These are phyloP conservation scores for Ophion slaviceki DNA, from an alignment of 2,888 invertebrate genomes.

Conservation along the genomic window DNA sequence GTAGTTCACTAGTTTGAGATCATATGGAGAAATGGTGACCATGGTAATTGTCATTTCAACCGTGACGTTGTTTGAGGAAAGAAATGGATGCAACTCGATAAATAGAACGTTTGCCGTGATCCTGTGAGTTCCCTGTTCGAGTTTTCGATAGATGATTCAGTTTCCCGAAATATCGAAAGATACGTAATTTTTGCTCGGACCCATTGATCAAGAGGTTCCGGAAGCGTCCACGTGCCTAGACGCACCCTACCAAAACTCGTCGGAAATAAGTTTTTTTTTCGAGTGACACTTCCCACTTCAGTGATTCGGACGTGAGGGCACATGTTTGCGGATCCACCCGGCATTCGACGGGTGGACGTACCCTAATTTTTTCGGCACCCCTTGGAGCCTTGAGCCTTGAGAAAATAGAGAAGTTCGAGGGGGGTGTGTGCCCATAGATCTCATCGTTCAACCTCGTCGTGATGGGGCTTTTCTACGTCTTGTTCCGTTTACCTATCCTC, in stretches of 20 bases:
- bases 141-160: not conserved
- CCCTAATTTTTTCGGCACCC: slow-evolving; percentile 55
- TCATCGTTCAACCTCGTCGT: slow-evolving; percentile 35
- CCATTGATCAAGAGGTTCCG: slow-evolving; percentile 39
- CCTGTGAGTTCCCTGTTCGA: not conserved
- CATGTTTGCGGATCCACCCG: slow-evolving; percentile 45
- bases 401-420: slow-evolving; percentile 64
- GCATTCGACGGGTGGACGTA: slow-evolving; percentile 35
- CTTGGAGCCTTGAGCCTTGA: slow-evolving; percentile 26
- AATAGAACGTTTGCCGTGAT: not conserved
- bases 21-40: not conserved
- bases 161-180: slow-evolving; percentile 6
- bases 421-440: slow-evolving; percentile 49
- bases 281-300: slow-evolving; percentile 39
- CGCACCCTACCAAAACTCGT: slow-evolving; percentile 32
- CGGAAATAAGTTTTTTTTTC: slow-evolving; percentile 44
- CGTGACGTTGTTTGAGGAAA: not conserved
- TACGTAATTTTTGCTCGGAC: not conserved
- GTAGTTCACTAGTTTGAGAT: not conserved
- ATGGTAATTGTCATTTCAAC: not conserved
- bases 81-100: not conserved
- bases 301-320: slow-evolving; percentile 9
- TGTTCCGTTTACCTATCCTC: slow-evolving; percentile 46
- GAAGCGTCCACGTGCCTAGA: slow-evolving; percentile 50
- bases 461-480: slow-evolving; percentile 49